Evolutionary conservation across 2,113 vertebrate genomes (phyloP).

Genomic region (Platysternon megacephalum): DNA sequence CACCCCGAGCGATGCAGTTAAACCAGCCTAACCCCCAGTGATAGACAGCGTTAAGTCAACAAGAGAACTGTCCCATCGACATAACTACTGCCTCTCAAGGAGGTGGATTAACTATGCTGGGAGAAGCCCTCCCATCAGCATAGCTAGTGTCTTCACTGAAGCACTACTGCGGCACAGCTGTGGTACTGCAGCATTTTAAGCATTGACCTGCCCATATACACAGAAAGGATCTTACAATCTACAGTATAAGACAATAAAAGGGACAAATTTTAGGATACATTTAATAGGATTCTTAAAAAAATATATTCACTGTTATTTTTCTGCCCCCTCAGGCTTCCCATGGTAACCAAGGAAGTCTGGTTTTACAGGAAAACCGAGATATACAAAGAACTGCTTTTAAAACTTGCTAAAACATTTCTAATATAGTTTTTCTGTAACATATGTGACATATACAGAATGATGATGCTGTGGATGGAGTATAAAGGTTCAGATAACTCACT

Average conservation of each 20-base stretch:
- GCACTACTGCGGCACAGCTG: too few relatives aligned
- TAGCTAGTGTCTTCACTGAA: not conserved
- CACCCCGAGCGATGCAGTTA: not conserved
- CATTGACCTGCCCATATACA: not conserved
- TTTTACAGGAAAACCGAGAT: not conserved
- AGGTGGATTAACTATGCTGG: too few relatives aligned
- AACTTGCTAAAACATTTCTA: not conserved
- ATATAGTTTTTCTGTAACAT: not conserved
- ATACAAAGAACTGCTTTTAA: not conserved
- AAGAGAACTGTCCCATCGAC: not conserved
- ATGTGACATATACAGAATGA: not conserved
- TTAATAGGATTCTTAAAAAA: not conserved
- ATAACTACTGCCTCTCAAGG: not conserved
- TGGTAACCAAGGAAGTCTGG: not conserved
- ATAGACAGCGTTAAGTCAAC: not conserved
- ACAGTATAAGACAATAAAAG: not conserved
- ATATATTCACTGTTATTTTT: not conserved
- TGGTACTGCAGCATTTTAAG: not conserved
- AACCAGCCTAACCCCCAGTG: not conserved
- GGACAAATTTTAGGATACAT: not conserved
- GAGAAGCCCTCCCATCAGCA: too few relatives aligned
- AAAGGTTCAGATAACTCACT: not conserved
- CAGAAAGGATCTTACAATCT: not conserved
- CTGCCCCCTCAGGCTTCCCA: not conserved
- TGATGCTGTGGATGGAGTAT: not conserved